These are phyloP conservation scores for Plecotus auritus DNA, from an alignment of 2,113 vertebrate species.

Conservation along the genomic window DNA sequence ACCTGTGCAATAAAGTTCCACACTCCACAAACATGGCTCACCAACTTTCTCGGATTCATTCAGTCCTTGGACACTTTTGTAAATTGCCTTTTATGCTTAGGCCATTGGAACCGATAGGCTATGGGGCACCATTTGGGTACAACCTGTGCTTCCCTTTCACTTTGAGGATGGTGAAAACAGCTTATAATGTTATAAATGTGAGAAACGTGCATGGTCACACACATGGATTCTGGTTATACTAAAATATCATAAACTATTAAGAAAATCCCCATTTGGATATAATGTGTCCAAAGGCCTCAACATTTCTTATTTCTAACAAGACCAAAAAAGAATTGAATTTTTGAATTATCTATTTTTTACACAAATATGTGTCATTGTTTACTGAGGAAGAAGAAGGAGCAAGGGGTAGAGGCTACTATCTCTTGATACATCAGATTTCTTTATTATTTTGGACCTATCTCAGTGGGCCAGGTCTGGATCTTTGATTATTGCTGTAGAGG, in stretches of 20 bases:
- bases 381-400: neutral
- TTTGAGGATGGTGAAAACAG: neutral
- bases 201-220: neutral
- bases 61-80: neutral
- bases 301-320: neutral
- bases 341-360: neutral
- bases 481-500: neutral
- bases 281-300: neutral
- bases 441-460: neutral
- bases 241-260: neutral
- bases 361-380: neutral
- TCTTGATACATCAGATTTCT: neutral
- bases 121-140: neutral
- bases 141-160: neutral
- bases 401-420: neutral
- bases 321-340: neutral
- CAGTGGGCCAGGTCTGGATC: neutral
- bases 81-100: neutral
- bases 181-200: neutral
- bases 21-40: neutral
- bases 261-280: neutral
- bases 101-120: neutral
- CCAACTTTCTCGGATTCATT: neutral
- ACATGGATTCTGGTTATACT: neutral
- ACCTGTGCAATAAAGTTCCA: slow-evolving; percentile 22